Evolutionary conservation across 2,797 vertebrate genomes (phyloP), one percentile per base, ranked within the genome.

Genomic region (Mastacembelus armatus): DNA sequence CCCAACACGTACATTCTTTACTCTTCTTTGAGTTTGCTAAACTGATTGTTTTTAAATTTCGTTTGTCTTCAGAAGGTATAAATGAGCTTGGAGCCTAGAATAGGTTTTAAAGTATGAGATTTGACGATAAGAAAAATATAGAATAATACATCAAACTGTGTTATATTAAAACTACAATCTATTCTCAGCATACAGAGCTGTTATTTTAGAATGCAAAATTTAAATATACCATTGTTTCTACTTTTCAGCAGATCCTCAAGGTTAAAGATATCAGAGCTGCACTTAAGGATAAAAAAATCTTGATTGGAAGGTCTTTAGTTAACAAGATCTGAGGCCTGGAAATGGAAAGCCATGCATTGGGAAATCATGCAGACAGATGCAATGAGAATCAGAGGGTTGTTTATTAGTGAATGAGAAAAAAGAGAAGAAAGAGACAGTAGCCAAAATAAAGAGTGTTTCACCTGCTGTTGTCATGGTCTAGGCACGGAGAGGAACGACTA

Each of bases 401-500:
- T 66, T 24, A 67, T 55, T 16, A 38, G 39, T 47, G 33, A 52
- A 42, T 49, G 57, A 71, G 30, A 62, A 40, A 68, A 66, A 32
- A 68, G 58, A 80, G 32, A 66, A 42, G 51, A 33, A 54, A 56
- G 45, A 58, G 10, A 69, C 80, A 84, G 75, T 66, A 91, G 80
- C 87, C 90, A 93, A 90, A 89, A 92, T 89, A 87, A 92, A 85
- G 83, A 94, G 81, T 78, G 94, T n/a, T n/a, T 99, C 97, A 99
- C 97, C 97, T 99, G 97, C 97, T 97, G 95, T 96, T 96, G 96
- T 99, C 97, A 95, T 96, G 94, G 90, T 98, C 97, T 95, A 98
- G 94, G 95, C 94, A 97, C 90, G 97, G 96, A 94, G 97, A 97
- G 84, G 96, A 90, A 89, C 73, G 95, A 95, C 97, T 98, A 97